Conservation (phyloP, 2,113 vertebrate genomes). For the Bubo blakistoni region DNA sequence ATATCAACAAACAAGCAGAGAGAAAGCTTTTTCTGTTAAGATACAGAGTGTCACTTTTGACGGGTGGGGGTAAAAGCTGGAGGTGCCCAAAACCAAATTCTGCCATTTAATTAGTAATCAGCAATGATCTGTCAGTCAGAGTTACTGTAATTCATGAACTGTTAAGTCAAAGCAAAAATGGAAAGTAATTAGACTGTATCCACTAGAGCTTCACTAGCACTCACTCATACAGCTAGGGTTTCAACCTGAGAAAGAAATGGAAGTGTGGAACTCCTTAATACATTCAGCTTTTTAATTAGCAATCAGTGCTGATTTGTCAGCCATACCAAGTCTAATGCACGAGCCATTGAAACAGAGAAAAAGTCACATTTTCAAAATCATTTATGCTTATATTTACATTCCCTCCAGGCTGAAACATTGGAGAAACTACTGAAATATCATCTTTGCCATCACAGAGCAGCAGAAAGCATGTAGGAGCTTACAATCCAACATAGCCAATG, state of each 20-base stretch:
- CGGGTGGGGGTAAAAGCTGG: not conserved
- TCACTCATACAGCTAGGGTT: slow-evolving; percentile 31
- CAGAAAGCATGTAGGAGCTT: slow-evolving; percentile 53
- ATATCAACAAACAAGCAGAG: not conserved
- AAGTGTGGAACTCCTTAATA: slow-evolving; percentile 61
- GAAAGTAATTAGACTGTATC: slow-evolving; percentile 66
- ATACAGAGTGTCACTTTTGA: not conserved
- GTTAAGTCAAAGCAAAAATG: slow-evolving; percentile 62
- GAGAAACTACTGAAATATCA: slow-evolving; percentile 60
- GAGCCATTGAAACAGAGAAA: slow-evolving; percentile 47
- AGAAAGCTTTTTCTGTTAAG: not conserved
- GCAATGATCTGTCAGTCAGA: slow-evolving; percentile 54
- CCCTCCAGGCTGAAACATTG: slow-evolving; percentile 45
- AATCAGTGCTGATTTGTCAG: slow-evolving; percentile 74
- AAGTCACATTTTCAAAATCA: slow-evolving; percentile 66
- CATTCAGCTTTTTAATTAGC: slow-evolving; percentile 76
- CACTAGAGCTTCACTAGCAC: slow-evolving; percentile 41
- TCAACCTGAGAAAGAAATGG: slow-evolving; percentile 34
- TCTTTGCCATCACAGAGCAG: slow-evolving; percentile 46
- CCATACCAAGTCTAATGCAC: slow-evolving; percentile 60
- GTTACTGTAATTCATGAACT: slow-evolving; percentile 42
- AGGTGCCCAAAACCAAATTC: slow-evolving; percentile 9
- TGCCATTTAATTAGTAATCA: slow-evolving; percentile 63
- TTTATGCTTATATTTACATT: slow-evolving; percentile 74
- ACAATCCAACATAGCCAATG: slow-evolving; percentile 70